These are phyloP conservation scores for Zoanthus gigantus DNA, from an alignment of 92 coral and sea anemone species.

Conservation along the genomic window DNA sequence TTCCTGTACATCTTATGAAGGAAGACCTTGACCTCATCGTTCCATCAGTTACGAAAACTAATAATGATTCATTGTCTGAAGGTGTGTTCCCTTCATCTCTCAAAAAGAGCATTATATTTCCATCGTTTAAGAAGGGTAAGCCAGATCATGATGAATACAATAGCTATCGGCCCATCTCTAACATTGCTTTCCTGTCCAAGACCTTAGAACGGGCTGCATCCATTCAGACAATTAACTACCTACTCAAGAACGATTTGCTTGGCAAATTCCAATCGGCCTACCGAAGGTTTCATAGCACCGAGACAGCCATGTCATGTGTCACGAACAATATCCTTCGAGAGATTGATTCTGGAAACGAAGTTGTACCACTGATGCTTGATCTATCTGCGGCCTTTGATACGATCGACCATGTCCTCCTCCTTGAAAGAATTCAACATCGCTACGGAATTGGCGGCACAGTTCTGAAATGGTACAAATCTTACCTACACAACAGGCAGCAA, in stretches of 20 bases:
- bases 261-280: slow-evolving; percentile 45
- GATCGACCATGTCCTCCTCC: slow-evolving; percentile 50
- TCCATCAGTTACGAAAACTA: slow-evolving; percentile 41
- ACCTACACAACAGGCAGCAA: slow-evolving; percentile 51
- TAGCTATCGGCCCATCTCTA: slow-evolving; percentile 49
- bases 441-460: slow-evolving; percentile 46
- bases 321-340: slow-evolving; percentile 44
- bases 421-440: slow-evolving; percentile 43
- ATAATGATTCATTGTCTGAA: slow-evolving; percentile 28
- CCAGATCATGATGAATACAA: slow-evolving; percentile 27
- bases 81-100: neutral
- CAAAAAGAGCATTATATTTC: neutral
- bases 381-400: slow-evolving; percentile 49
- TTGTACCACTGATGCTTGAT: slow-evolving; percentile 47
- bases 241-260: slow-evolving; percentile 30
- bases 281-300: slow-evolving; percentile 43
- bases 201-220: slow-evolving; percentile 44
- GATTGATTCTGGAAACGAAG: slow-evolving; percentile 46
- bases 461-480: slow-evolving; percentile 59
- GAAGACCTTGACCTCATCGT: slow-evolving; percentile 41
- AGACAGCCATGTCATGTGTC: slow-evolving; percentile 52
- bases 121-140: slow-evolving; percentile 32
- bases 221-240: slow-evolving; percentile 35
- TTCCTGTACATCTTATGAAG: slow-evolving; percentile 35
- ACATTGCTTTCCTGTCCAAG: slow-evolving; percentile 44